Evolutionary conservation across 2,888 invertebrate species (phyloP), one percentile per base, ranked within the genome.

Genomic region (Heliconius sara): DNA sequence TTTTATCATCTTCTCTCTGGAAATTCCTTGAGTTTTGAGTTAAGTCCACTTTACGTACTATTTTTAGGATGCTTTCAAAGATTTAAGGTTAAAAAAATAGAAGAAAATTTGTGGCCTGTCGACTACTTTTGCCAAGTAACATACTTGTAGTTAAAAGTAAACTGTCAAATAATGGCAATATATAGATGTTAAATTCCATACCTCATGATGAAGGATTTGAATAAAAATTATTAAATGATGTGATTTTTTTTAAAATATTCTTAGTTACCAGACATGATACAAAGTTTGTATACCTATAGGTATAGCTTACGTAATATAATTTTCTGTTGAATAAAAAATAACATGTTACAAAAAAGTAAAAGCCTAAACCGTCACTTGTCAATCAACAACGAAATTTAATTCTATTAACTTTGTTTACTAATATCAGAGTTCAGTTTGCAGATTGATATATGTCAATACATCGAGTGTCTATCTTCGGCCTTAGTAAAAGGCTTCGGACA

Each of bases 401-500:
- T 84, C 84, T 84, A 75, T 65, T 22, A 70, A 65, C 63, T 25
- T 75, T 75, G 75, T 84, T 82, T 82, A 83, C 84, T 57, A 67
- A 57, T 47, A 74, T 16, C 57, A 74, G 34, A 47, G 74, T 83
- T 77, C 76, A 82, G 77, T 73, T 78, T 71, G 79, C 74, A 60
- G 80, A 83, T 79, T 75, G 82, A 83, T 81, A 71, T 77, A 63
- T 78, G 79, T 83, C 79, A 75, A 81, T 80, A 77, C 52, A 78
- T 66, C 57, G 67, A 79, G 66, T 27, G 66, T 85, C 86, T 83
- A 82, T 86, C 86, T 81, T 84, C 85, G 76, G 68, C 66, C 82
- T 77, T 76, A 80, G 81, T 85, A 85, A 85, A 81, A 84, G 85
- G 79, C 80, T 78, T 71, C 79, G 80, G 83, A 83, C 80, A 82